Conservation (phyloP, 2,888 invertebrate species). For the Parnassius apollo region DNA sequence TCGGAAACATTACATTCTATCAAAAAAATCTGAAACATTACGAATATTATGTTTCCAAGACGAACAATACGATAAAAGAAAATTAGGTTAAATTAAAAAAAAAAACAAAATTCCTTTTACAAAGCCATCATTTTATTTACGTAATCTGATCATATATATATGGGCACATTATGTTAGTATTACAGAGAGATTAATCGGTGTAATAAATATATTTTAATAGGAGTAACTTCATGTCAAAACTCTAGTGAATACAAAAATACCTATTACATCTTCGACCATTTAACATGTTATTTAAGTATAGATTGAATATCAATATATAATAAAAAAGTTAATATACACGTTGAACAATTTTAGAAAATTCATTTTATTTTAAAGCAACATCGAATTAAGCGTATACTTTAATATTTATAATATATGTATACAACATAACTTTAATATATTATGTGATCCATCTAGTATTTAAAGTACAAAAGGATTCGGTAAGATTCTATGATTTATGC, state of each 20-base stretch:
- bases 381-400: too few species aligned
- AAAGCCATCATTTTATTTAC: constrained; percentile 37
- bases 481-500: too few species aligned
- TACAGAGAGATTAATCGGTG: constrained; percentile 7
- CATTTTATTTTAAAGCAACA: neutral
- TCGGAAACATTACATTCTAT: too few species aligned
- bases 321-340: constrained; percentile 20
- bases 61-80: neutral
- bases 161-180: constrained; percentile 24
- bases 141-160: constrained; percentile 26
- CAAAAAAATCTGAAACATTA: too few species aligned
- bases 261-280: constrained; percentile 18
- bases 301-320: constrained; percentile 28
- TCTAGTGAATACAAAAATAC: constrained; percentile 22
- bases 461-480: too few species aligned
- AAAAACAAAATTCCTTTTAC: constrained; percentile 26
- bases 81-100: constrained; percentile 4
- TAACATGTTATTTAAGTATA: constrained; percentile 19
- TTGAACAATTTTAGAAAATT: neutral
- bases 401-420: too few species aligned
- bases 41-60: too few species aligned
- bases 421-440: too few species aligned
- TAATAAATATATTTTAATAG: constrained; percentile 23
- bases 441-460: too few species aligned
- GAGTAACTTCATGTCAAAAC: constrained; percentile 17